A percentile compares a stretch with the other conserved stretches of the same genome.
Conservation (phyloP, 2,888 invertebrate genomes). For the Zygogramma bicolorata region DNA sequence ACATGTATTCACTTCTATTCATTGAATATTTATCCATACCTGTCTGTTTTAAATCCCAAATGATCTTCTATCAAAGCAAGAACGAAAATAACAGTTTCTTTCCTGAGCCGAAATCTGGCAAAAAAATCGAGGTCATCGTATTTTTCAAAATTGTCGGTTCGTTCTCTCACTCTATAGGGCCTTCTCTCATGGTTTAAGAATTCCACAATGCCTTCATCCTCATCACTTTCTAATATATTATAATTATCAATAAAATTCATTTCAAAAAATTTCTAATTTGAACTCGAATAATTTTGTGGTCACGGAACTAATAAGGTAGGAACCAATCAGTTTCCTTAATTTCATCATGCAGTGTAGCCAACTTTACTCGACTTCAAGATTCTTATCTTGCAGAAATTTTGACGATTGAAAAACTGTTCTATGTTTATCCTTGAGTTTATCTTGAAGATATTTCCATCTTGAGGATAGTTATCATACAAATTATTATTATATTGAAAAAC, state of each 20-base stretch:
- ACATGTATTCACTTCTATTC: too few species aligned
- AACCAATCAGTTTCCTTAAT: not conserved
- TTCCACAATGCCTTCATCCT: not conserved
- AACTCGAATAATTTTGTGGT: not conserved
- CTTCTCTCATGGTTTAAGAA: not conserved
- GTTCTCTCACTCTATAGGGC: not conserved
- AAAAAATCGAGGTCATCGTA: conserved; percentile 5
- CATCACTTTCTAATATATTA: too few species aligned
- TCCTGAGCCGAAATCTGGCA: not conserved
- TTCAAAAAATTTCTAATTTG: not conserved
- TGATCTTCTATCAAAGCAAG: not conserved
- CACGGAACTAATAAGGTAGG: not conserved
- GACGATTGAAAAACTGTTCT: not conserved
- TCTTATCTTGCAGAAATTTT: not conserved
- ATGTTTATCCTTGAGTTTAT: not conserved
- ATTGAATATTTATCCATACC: not conserved
- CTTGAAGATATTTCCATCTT: not conserved
- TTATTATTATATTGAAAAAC: too few species aligned
- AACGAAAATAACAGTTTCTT: not conserved
- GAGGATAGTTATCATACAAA: too few species aligned
- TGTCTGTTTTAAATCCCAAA: not conserved
- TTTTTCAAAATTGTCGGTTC: not conserved
- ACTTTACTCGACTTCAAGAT: not conserved
- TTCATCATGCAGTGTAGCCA: not conserved
- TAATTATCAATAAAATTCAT: not conserved